Evolutionary conservation across 2,888 invertebrate genomes (phyloP).

Genomic region (Meganola albula): DNA sequence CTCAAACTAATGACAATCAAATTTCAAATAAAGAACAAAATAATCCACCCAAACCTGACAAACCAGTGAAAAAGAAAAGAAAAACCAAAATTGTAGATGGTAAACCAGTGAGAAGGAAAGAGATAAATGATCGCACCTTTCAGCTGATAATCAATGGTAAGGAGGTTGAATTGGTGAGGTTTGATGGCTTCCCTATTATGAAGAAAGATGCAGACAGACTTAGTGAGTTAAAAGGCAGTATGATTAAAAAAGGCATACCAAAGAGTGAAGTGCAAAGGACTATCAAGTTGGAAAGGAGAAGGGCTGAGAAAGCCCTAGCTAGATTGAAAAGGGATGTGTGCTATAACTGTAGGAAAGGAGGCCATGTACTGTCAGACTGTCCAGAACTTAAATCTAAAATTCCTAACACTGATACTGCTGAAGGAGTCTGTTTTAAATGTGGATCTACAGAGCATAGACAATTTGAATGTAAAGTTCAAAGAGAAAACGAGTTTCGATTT

Average conservation of each 20-base stretch:
- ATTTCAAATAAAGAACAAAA: background rate
- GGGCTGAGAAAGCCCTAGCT: slow-evolving; percentile 84
- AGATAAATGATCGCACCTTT: slow-evolving; percentile 56
- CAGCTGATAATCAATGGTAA: slow-evolving; percentile 81
- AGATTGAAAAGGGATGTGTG: slow-evolving; percentile 84
- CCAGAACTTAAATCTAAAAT: slow-evolving; percentile 80
- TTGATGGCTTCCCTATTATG: slow-evolving; percentile 84
- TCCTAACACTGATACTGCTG: slow-evolving; percentile 63
- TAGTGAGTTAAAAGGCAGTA: slow-evolving; percentile 76
- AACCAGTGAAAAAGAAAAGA: slow-evolving; percentile 23
- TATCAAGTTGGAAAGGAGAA: slow-evolving; percentile 82
- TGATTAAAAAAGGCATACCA: slow-evolving; percentile 82
- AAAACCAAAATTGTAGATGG: slow-evolving; percentile 41
- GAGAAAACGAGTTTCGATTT: slow-evolving; percentile 83
- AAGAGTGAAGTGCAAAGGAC: slow-evolving; percentile 81
- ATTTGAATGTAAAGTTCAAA: slow-evolving; percentile 83
- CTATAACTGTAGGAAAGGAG: slow-evolving; percentile 86
- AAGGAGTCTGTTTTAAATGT: slow-evolving; percentile 91
- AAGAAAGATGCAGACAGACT: slow-evolving; percentile 83
- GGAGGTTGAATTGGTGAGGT: slow-evolving; percentile 78
- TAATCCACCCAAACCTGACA: slow-evolving; percentile 1
- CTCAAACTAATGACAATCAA: background rate
- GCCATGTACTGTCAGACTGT: slow-evolving; percentile 89
- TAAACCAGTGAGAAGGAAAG: slow-evolving; percentile 63
- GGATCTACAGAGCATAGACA: slow-evolving; percentile 92